Evolutionary conservation across 2,888 invertebrate genomes (phyloP).

Genomic region (Mesorhabditis spiculigera): DNA sequence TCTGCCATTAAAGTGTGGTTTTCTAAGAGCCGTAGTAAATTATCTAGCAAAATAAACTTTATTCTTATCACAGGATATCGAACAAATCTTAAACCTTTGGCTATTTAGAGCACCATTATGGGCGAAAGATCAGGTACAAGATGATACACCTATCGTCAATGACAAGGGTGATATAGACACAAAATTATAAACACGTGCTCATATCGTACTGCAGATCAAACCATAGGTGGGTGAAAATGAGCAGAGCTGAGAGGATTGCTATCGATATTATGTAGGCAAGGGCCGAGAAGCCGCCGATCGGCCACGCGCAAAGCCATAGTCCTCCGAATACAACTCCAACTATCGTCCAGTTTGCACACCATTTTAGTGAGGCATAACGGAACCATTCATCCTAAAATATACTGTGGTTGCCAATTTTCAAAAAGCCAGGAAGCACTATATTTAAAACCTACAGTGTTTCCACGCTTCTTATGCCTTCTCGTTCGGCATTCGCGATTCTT

Average conservation of each 20-base stretch:
- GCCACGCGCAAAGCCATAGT: constrained; percentile 36
- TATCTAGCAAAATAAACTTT: no score
- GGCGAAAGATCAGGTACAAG: no score
- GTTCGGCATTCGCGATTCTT: constrained; percentile 50
- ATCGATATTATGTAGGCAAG: constrained; percentile 38
- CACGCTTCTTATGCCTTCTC: constrained; percentile 46
- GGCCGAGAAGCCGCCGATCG: constrained; percentile 30
- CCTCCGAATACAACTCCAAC: constrained; percentile 35
- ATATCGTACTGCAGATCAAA: constrained; percentile 55
- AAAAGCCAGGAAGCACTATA: background rate
- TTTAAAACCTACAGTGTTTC: constrained; percentile 26
- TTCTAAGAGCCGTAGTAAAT: no score
- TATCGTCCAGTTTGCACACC: constrained; percentile 37
- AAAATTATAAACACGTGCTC: constrained; percentile 25
- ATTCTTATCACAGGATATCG: no score
- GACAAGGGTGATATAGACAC: no score
- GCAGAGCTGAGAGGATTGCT: constrained; percentile 40
- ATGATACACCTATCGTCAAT: no score
- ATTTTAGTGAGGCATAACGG: constrained; percentile 51
- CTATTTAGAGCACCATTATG: no score
- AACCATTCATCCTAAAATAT: constrained; percentile 52
- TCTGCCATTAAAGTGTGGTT: no score
- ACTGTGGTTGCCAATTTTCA: background rate
- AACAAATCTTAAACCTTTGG: no score
- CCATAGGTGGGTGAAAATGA: constrained; percentile 48